Base-by-base conservation (phyloP, 1,140 invertebrate species). In the Myzus persicae region DNA sequence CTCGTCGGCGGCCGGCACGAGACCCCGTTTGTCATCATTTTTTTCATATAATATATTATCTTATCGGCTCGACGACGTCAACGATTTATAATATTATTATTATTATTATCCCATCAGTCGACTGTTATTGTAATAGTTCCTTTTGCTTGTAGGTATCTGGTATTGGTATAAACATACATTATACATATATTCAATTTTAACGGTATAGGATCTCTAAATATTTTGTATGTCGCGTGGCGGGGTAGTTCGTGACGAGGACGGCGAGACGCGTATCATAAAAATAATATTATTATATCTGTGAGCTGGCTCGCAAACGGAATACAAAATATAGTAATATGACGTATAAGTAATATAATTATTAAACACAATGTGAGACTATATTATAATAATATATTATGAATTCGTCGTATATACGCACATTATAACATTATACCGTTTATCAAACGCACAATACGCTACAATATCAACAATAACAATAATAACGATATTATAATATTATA, bases 1-100 rank as follows among this genome's bases (percentile, higher is more conserved):
- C 91, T 93, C 91, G 91, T 93, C 46, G 44, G n/a, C 67, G 38
- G 11, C 40, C 90, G 59, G 42, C 81, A 36, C 91, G 76, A 76
- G 59, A 76, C 59, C n/a, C 48, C 67, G 67, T 38, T 91, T 44
- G 67, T 48, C 44, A 82, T 92, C 44, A 82, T 31, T 76, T 48
- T 87, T 31, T 48, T 48, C 20, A 18, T 3, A 76, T n/a, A 76
- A n/a, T n/a, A n/a, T n/a, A n/a, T n/a, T 76, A 36, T 46, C 6
- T 44, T 88, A 40, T 88, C 85, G 26, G 36, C 88, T 8, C 48
- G 48, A 54, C 46, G 48, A 24, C 51, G 36, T 9, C 51, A 48
- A 51, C 24, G 26, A 90, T 59, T 44, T 44, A 85, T 44, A 85
- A 85, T 44, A 42, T 4, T 85, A 82, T 38, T 36, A 76, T 76